A percentile compares a stretch with the other conserved stretches of the same genome.
phyloP scores from a whole-genome alignment of 2,888 invertebrate genomes.

The Stramonita haemastoma region DNA sequence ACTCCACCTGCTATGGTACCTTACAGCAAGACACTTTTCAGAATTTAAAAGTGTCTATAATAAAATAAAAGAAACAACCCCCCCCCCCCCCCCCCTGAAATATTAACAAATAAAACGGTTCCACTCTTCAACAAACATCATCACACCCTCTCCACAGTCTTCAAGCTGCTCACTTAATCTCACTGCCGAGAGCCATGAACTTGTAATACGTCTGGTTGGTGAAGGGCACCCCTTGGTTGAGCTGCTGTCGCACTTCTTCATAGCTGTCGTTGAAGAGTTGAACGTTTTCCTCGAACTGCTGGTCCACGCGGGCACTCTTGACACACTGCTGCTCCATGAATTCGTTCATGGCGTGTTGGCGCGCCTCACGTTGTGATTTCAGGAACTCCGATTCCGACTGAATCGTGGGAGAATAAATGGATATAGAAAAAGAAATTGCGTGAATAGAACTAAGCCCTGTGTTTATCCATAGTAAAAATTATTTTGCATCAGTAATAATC shows the following conservation, averaged over 20 bases:
- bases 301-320: slow-evolving; percentile 30
- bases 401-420: too few species aligned
- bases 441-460: too few species aligned
- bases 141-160: background rate
- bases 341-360: slow-evolving; percentile 28
- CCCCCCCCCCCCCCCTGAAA: too few species aligned
- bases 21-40: too few species aligned
- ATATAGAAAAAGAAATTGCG: too few species aligned
- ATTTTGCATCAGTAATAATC: too few species aligned
- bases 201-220: slow-evolving; percentile 37
- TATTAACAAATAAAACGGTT: too few species aligned
- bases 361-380: slow-evolving; percentile 18
- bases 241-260: slow-evolving; percentile 23
- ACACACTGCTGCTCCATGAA: slow-evolving; percentile 40
- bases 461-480: too few species aligned
- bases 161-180: slow-evolving; percentile 16
- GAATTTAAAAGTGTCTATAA: too few species aligned
- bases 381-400: slow-evolving; percentile 21
- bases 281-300: slow-evolving; percentile 36
- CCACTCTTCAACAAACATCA: too few species aligned
- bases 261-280: slow-evolving; percentile 29
- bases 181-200: slow-evolving; percentile 37
- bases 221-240: slow-evolving; percentile 21
- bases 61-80: too few species aligned
- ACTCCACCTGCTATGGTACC: too few species aligned